Conservation (phyloP, 2,113 vertebrate genomes). For the Beaufortia kweichowensis region DNA sequence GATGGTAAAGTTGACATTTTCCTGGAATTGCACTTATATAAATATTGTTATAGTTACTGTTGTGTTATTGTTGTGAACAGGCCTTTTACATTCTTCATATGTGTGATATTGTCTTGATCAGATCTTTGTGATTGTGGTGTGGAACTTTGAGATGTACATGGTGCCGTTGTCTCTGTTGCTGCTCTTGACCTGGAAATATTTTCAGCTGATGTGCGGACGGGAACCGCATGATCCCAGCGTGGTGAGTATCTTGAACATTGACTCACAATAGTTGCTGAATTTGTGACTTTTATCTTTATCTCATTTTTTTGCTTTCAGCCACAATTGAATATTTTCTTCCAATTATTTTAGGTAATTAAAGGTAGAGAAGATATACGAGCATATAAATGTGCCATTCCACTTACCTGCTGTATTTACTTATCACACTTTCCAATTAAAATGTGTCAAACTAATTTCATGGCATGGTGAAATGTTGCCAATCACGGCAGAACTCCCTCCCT, state of each 20-base stretch:
- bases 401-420: constrained; percentile 50
- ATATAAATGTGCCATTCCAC: constrained; percentile 19
- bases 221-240: constrained; percentile 76
- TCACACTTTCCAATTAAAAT: constrained; percentile 48
- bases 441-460: constrained; percentile 51
- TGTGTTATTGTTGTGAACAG: too few relatives aligned
- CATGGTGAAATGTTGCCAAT: constrained; percentile 42
- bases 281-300: constrained; percentile 4
- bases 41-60: too few relatives aligned
- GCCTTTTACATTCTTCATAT: too few relatives aligned
- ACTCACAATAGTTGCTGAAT: not conserved
- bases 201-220: constrained; percentile 79
- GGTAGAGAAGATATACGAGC: not conserved
- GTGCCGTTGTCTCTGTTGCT: constrained; percentile 83
- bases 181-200: constrained; percentile 87
- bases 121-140: constrained; percentile 90
- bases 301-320: not conserved
- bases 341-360: constrained; percentile 32
- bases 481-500: constrained; percentile 23
- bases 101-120: constrained; percentile 60
- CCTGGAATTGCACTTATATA: too few relatives aligned
- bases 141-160: constrained; percentile 98
- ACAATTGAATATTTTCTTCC: constrained; percentile 33
- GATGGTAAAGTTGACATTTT: too few relatives aligned
- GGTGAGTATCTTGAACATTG: constrained; percentile 70